Evolutionary conservation across 2,888 invertebrate genomes (phyloP), one percentile per base, ranked within the genome.

Genomic region (Phortica okadai): DNA sequence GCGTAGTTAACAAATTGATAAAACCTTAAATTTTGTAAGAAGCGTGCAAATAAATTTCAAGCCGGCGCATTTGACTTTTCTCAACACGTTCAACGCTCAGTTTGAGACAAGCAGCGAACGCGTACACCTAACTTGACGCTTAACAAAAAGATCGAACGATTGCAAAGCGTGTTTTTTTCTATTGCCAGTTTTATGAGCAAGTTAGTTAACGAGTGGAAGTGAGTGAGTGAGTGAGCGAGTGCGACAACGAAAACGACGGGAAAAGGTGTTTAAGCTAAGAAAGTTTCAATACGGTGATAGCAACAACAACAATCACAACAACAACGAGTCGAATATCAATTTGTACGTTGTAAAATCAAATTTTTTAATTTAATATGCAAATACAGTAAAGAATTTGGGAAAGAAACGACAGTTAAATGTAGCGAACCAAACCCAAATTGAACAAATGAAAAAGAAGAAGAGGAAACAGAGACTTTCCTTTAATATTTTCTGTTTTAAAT

Each of bases 341-440:
- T 78, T 79, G 77, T 72, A 72, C 76, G 74, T 45, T 74, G 79
- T 69, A 62, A 75, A 79, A 73, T 74, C 33, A 33, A 33, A 33
- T 11, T 11, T 50, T 25, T 72, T 66, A 79, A 81, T 77, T 77
- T 80, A 80, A 77, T 82, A 82, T 82, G 80, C 79, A 82, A 80
- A 82, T 80, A 82, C 77, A 78, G 80, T 25, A 72, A 56, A 72
- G n/a, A 54, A 14, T 14, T 54, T 54, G n/a, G 54, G n/a, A 54
- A 33, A 33, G 33, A 33, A 33, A 33, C 33, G 33, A 33, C 33
- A 33, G 33, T 33, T 33, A 33, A 33, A 33, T 33, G 33, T 54
- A 54, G 42, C 41, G 67, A 41, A 66, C 14, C 33, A 44, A 75
- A 42, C 44, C 33, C 50, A 75, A 58, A 59, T 58, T 72, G 10